Conservation (phyloP, 1,140 invertebrate genomes). For the Bombus soroeensis region DNA sequence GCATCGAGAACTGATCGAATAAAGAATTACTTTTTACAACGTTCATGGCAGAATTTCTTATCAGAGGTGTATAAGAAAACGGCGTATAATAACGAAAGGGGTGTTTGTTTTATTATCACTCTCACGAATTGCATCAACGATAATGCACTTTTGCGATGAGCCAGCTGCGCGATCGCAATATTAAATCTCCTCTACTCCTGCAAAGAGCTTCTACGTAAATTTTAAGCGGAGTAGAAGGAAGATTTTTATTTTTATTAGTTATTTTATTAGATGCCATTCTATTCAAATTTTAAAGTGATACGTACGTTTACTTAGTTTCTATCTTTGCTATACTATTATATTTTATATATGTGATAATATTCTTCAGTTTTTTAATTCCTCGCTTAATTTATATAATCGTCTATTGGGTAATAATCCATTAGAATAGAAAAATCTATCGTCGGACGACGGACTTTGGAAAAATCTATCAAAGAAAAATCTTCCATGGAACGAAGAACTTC, state of each 20-base stretch:
- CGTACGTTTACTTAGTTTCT: no score
- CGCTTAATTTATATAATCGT: no score
- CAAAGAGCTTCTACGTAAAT: neutral
- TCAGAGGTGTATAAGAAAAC: neutral
- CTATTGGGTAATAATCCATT: no score
- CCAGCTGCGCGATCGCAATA: neutral
- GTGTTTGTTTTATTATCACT: constrained; percentile 2
- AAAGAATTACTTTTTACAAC: neutral
- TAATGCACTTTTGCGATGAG: neutral
- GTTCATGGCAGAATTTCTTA: neutral
- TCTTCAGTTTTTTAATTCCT: no score
- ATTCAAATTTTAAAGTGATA: no score
- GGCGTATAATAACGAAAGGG: neutral
- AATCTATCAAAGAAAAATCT: no score
- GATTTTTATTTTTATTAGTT: neutral
- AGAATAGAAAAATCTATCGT: no score
- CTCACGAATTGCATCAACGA: neutral
- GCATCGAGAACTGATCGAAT: neutral
- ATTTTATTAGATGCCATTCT: neutral
- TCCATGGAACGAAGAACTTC: no score
- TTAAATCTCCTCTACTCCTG: neutral
- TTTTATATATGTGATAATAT: no score
- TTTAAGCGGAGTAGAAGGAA: neutral
- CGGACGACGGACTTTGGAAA: no score
- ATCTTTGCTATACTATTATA: no score